Evolutionary conservation across 2,113 vertebrate genomes (phyloP).

Genomic region (Corapipo altera): DNA sequence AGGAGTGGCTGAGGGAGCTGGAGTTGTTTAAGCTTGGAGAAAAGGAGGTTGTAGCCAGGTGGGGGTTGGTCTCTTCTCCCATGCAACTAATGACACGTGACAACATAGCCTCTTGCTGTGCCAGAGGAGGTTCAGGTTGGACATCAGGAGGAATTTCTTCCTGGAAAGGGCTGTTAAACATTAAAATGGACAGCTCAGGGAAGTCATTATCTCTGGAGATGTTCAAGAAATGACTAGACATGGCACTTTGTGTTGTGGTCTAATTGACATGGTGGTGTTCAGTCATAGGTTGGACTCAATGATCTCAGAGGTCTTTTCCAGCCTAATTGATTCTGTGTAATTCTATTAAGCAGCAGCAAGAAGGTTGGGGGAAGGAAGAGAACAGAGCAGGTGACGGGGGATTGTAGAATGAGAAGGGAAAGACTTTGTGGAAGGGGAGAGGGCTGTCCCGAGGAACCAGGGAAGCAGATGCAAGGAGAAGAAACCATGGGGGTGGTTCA

Average conservation of each 20-base stretch:
- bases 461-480: too few relatives aligned
- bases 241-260: not conserved
- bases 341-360: not conserved
- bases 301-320: not conserved
- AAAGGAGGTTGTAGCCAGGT: not conserved
- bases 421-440: too few relatives aligned
- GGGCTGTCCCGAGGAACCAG: fast-evolving
- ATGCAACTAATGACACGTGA: not conserved
- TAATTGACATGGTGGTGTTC: not conserved
- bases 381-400: not conserved
- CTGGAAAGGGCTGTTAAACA: not conserved
- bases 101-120: fast-evolving
- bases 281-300: not conserved
- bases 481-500: fast-evolving
- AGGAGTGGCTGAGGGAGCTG: not conserved
- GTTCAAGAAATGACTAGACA: not conserved
- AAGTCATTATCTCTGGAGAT: not conserved
- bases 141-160: not conserved
- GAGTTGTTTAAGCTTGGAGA: not conserved
- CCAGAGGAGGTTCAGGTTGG: not conserved
- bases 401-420: not conserved
- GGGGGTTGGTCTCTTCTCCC: not conserved
- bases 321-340: not conserved
- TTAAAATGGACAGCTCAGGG: not conserved
- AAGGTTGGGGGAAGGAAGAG: too few relatives aligned